These are phyloP conservation scores for Apostichopus parvimensis DNA, from an alignment of 35 echinoderm and acorn worm species.

Conservation along the genomic window DNA sequence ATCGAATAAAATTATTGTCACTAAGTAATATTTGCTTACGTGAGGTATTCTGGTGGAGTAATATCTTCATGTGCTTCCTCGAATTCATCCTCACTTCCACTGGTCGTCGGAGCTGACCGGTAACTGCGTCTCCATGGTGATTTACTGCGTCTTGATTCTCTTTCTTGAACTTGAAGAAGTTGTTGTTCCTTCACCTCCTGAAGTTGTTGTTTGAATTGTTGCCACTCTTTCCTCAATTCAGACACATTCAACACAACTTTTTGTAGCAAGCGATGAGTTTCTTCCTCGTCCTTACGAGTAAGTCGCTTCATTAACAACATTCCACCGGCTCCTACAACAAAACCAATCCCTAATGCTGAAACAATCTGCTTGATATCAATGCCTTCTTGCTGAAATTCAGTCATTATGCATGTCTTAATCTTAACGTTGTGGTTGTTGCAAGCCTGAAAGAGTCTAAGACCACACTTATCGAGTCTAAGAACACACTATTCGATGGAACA, in stretches of 20 bases:
- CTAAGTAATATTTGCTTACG: neutral
- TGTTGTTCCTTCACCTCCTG: neutral
- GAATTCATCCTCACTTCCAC: conserved; percentile 64
- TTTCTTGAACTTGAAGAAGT: neutral
- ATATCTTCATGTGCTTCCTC: conserved; percentile 62
- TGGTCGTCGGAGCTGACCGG: conserved; percentile 24
- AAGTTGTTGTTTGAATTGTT: conserved; percentile 45
- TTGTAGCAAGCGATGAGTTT: conserved; percentile 14
- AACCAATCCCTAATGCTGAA: conserved; percentile 67
- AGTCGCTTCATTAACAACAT: conserved; percentile 44
- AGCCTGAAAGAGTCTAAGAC: no score
- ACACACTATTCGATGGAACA: no score
- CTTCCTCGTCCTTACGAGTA: neutral
- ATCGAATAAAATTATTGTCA: neutral
- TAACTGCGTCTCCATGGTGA: conserved; percentile 24
- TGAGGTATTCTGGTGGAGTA: conserved; percentile 23
- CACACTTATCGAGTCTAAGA: no score
- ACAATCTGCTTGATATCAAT: conserved; percentile 55
- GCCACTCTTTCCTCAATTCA: conserved; percentile 57
- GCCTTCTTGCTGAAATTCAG: neutral
- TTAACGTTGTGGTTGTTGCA: neutral
- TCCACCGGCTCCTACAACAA: conserved; percentile 66
- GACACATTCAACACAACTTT: conserved; percentile 22
- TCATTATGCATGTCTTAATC: neutral
- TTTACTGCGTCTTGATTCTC: conserved; percentile 10